phyloP scores from a whole-genome alignment of 2,797 vertebrate species.

The Lepus oiostolus region DNA sequence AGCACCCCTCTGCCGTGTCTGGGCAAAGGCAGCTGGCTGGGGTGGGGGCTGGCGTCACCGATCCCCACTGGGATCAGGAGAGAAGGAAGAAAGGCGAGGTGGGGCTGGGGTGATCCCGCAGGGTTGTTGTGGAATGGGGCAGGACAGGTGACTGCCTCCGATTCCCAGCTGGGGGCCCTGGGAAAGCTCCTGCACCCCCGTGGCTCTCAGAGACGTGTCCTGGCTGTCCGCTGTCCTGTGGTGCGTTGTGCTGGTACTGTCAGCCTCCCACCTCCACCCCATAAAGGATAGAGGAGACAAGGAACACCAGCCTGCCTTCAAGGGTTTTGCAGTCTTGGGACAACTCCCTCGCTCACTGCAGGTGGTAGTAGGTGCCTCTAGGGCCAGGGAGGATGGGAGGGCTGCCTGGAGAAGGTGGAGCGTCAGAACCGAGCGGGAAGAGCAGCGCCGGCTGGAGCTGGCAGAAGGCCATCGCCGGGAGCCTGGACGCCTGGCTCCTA shows the following conservation, averaged over 20 bases:
- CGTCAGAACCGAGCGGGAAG: not conserved
- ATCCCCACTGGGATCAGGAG: not conserved
- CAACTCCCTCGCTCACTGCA: not conserved
- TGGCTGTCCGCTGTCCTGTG: not conserved
- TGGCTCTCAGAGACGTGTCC: too few relatives aligned
- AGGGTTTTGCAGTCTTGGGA: not conserved
- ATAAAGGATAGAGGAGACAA: not conserved
- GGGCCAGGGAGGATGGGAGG: not conserved
- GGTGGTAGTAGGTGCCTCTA: not conserved
- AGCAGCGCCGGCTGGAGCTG: fast-evolving
- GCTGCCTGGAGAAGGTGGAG: not conserved
- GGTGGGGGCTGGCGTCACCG: constrained; percentile 63
- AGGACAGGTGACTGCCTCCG: constrained; percentile 60
- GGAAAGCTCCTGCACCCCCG: not conserved
- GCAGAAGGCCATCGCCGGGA: not conserved
- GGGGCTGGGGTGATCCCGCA: not conserved
- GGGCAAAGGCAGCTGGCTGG: constrained; percentile 77
- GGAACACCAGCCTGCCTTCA: not conserved
- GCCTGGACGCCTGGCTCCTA: not conserved
- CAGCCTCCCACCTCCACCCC: too few relatives aligned
- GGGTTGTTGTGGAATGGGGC: not conserved
- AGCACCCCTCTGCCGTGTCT: constrained; percentile 79
- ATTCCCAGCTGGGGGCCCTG: not conserved
- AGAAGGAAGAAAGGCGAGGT: constrained; percentile 4
- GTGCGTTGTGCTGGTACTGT: not conserved